Base-by-base conservation (phyloP, 2,888 invertebrate genomes). In the Parnassius apollo region DNA sequence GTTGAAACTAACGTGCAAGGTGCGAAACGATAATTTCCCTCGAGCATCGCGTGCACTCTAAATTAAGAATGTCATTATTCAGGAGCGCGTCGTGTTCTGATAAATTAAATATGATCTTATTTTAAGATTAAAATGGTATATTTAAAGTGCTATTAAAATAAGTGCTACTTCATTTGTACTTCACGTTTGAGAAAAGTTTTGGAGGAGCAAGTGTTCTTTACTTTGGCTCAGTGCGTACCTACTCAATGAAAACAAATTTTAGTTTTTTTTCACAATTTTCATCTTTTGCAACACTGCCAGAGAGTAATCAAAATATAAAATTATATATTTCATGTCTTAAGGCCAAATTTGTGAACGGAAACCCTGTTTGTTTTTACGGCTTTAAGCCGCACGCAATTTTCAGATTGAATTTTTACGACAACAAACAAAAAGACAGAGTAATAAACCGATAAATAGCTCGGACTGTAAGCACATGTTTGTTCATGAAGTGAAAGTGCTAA, bases 381-480 rank as follows among this genome's bases (percentile, higher is more conserved):
- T 64, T 67, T 73, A 62, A 55, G 77, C 71, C 73, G 64, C 69
- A 62, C 70, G 81, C 85, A 83, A 85, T 86, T 82, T 83, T 69
- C 82, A 82, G 84, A 86, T 86, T 86, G 85, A 79, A 81, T 83
- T 86, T 86, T 86, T 85, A 85, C 82, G 83, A 82, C 80, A 44
- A 58, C 58, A 49, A 74, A 67, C 74, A 73, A 72, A 72, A 66
- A 61, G 59, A 82, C 80, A 78, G 78, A 80, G 77, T 72, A 75
- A 81, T 82, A 80, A 82, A 81, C 81, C 81, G 81, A 82, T 80
- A 77, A 60, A 64, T 48, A 62, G 49, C 45, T 42, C 49, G 53
- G 52, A n/a, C 42, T 48, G 22, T 42, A 48, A 48, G 48, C 53
- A 18, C 51, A 57, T 57, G 57, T 35, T 61, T 52, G 57, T 51